Evolutionary conservation across 2,888 invertebrate species (phyloP), one percentile per base, ranked within the genome.

Genomic region (Drosophila pseudotalamancana): DNA sequence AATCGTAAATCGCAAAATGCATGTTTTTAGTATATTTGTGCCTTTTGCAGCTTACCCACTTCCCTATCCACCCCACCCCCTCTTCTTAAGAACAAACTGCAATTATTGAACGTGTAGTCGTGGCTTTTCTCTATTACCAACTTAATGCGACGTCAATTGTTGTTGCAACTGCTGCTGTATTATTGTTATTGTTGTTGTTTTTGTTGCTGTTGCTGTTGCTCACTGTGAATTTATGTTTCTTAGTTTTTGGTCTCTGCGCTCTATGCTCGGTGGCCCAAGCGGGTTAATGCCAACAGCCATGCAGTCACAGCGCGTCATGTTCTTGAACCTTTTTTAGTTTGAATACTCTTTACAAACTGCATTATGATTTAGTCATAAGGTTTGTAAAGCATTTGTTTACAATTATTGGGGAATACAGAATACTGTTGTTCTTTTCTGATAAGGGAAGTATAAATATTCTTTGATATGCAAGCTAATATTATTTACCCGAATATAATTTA

Each of bases 231-330:
- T 74, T 62, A 59, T 77, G 73, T 77, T 74, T 56, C 51, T 63
- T 51, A 16, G 51, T 37, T 56, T 50, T 35, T 45, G 56, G 25
- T 64, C 25, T 18, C 27, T 25, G 46, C n/a, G 29, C 61, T 43
- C 35, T 59, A 64, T 81, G 78, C 80, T 84, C 65, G 51, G 62
- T 76, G 79, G 83, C 55, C 62, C 63, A 85, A 80, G 72, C 73
- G 73, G 86, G 79, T 72, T 80, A 80, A 80, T 80, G 86, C 86
- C 66, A 77, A 48, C 68, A n/a, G 39, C 42, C 53, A 56, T 57
- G 59, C 54, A 78, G 42, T 53, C 60, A 60, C 76, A 65, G 32
- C 54, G 59, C 67, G 50, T 68, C 49, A 69, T 72, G 86, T 85
- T 86, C 68, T 86, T 81, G 77, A 86, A 83, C 84, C 67, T 75